These are phyloP conservation scores for Greenwoodochromis staneri DNA, from an alignment of 2,113 vertebrate species.

Conservation along the genomic window DNA sequence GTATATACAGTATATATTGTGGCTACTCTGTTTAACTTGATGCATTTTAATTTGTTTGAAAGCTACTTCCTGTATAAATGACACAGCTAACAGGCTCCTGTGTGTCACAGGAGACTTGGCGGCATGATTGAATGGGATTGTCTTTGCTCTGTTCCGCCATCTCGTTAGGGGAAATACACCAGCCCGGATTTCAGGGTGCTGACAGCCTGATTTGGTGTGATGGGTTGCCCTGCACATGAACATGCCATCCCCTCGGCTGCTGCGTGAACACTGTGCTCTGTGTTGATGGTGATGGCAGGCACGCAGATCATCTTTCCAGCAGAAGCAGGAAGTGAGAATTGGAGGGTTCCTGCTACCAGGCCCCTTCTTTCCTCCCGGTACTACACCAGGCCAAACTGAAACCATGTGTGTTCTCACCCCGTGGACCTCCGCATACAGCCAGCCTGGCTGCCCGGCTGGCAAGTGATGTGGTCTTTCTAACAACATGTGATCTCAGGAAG, in stretches of 20 bases:
- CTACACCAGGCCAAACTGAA: constrained; percentile 67
- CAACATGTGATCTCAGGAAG: constrained; percentile 66
- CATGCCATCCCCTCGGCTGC: constrained; percentile 35
- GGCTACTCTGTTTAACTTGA: not conserved
- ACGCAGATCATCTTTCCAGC: constrained; percentile 60
- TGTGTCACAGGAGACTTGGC: not conserved
- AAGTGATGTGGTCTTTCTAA: constrained; percentile 47
- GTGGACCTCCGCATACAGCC: constrained; percentile 38
- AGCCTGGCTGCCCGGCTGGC: constrained; percentile 31
- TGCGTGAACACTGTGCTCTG: constrained; percentile 42
- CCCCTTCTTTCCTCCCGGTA: constrained; percentile 59
- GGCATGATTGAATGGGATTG: constrained; percentile 36
- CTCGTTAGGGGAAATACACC: constrained; percentile 33
- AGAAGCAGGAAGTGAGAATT: constrained; percentile 72
- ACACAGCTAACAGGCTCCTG: not conserved
- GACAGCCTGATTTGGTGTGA: constrained; percentile 55
- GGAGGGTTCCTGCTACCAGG: constrained; percentile 67
- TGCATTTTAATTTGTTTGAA: not conserved
- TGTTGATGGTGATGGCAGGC: constrained; percentile 42
- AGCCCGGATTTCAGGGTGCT: constrained; percentile 33
- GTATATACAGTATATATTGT: not conserved
- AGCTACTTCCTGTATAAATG: not conserved
- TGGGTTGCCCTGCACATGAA: constrained; percentile 28
- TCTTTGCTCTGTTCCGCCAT: constrained; percentile 9
- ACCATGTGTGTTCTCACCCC: constrained; percentile 73